Evolutionary conservation across 64 coral and sea anemone genomes (phyloP), one percentile per base, ranked within the genome.

Genomic region (Trachythela sp.): DNA sequence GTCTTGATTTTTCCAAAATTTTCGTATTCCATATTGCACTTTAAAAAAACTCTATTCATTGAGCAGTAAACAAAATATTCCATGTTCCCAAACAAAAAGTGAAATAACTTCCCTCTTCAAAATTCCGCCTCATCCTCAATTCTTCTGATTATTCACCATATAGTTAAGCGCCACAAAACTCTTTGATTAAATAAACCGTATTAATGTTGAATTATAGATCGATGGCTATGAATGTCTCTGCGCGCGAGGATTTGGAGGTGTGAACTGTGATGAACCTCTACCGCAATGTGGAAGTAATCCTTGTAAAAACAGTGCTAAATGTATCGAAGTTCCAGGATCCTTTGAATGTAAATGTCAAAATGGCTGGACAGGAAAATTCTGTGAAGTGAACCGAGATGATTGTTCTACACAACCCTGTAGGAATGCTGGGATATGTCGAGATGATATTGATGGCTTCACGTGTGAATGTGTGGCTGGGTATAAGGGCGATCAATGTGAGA

Each of bases 241-340:
- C 9, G 26, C 75, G 13, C 2, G 11, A 39, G 75, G 75, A 37
- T 80, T 80, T 80, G 37, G 33, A 37, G 75, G 75, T 80, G 33
- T 39, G 33, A 80, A 80, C 75, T 80, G 75, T 37, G 75, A 80
- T 22, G 75, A 80, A 80, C 30, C 75, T 80, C 33, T 80, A 4
- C 75, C 75, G 13, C 75, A 80, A 80, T 80, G 75, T 80, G 15
- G 15, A 30, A 80, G 75, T 35, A 80, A 80, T 39, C 33, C 75
- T 4, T 80, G 75, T 35, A 39, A 80, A 36, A 80, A 80, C 37
- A 30, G 75, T 30, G 56, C 56, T 8, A 30, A 80, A 39, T 80
- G 75, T 80, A 36, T 35, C 33, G 75, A 80, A 36, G 34, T 14
- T 80, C 33, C 75, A 13, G 75, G 75, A 5, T 80, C 75, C 13